Base-by-base conservation (phyloP, 2,113 vertebrate genomes). In the Ceratotherium simum region DNA sequence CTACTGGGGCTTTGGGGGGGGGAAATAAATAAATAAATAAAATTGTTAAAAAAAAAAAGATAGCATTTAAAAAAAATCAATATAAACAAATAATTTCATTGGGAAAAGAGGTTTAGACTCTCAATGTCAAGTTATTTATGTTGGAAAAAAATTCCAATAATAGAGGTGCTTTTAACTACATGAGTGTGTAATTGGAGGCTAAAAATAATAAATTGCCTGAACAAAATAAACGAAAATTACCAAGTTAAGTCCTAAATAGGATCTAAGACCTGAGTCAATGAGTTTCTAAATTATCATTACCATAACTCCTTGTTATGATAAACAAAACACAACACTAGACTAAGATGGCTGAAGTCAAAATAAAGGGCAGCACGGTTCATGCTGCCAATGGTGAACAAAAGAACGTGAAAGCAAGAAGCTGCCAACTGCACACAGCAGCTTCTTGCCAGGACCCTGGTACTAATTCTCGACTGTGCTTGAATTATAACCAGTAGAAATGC, bases 201-300 rank as follows among this genome's bases (percentile, higher is more conserved):
- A 91, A 94, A 89, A 95, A 89, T 65, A 96, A 87, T 87, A 91
- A 91, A 82, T 3, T 72, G 60, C 60, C 83, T 94, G 76, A 85
- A 93, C 21, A 81, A 96, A 97, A 95, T 67, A 95, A 90, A 91
- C 65, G 60, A 92, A 93, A 93, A 80, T 83, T 58, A 76, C 23
- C 36, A n/a, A 95, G 46, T 7, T 93, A 60, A 90, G n/a, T 84
- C n/a, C 42, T 84, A 33, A 94, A 79, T 87, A 88, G 46, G 27
- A 58, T 92, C 51, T 75, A 72, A 84, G 75, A 60, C 12, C 75
- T 60, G 76, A 73, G 78, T 76, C 76, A 60, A 14, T 51, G 81
- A 69, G 18, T 60, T 92, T 94, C 83, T 90, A 94, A 64, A 72
- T 73, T 58, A 80, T 85, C 56, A 78, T 83, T n/a, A 85, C 21